A percentile compares a stretch with the other conserved stretches of the same genome.
phyloP scores from a whole-genome alignment of 2,888 invertebrate species.

The Dendrolimus pini region DNA sequence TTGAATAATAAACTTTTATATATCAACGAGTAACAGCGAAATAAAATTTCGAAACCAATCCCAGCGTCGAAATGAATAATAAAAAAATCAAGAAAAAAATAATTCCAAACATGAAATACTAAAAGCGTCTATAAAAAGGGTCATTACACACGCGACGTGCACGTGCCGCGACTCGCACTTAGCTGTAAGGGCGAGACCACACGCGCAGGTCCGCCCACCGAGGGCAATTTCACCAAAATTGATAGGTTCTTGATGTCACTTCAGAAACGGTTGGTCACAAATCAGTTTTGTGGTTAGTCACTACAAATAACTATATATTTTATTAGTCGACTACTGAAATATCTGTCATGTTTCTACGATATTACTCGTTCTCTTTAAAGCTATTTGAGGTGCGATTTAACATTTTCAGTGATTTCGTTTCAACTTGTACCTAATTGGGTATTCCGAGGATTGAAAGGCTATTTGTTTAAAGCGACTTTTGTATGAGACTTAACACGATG shows the following conservation, averaged over 20 bases:
- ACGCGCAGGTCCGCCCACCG: conserved; percentile 37
- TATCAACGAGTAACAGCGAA: neutral
- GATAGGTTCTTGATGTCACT: conserved; percentile 5
- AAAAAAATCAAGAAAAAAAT: neutral
- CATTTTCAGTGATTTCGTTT: too few relatives aligned
- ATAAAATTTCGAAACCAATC: neutral
- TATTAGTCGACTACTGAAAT: neutral
- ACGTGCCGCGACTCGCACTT: conserved; percentile 13
- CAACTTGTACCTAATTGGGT: too few relatives aligned
- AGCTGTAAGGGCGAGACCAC: conserved; percentile 29
- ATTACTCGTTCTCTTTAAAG: too few relatives aligned
- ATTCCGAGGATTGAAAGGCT: too few relatives aligned
- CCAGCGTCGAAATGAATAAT: neutral
- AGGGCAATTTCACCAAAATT: conserved; percentile 45
- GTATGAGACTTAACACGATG: too few relatives aligned
- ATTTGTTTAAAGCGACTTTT: too few relatives aligned
- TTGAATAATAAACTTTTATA: too few relatives aligned
- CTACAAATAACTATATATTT: neutral
- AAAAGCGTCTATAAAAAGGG: neutral
- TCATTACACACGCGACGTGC: neutral
- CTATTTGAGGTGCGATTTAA: too few relatives aligned
- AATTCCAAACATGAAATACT: neutral
- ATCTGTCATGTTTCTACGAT: neutral
- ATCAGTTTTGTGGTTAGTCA: neutral
- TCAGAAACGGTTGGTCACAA: neutral